Evolutionary conservation across 2,113 vertebrate genomes (phyloP), one percentile per base, ranked within the genome.

Genomic region (Hyperoodon ampullatus): DNA sequence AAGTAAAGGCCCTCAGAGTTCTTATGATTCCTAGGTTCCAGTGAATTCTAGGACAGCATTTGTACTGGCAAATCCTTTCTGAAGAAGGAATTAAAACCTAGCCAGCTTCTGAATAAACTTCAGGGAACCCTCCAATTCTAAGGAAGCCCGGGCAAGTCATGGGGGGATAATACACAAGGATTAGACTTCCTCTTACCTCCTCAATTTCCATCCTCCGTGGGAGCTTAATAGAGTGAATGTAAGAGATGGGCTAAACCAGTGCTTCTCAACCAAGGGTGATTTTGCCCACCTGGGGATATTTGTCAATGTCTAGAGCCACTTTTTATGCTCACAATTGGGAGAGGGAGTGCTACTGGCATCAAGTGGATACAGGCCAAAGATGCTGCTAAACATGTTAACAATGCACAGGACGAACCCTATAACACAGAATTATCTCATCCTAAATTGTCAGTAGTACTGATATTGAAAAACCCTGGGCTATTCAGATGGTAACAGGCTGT

Each of bases 291-390:
- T 39, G 9, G 21, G 24, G 33, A 18, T 42, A 60, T 35, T 26
- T 71, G 39, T 26, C 7, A 42, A 53, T 47, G 61, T 65, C 30
- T 82, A 61, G 21, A 88, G 71, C 35, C 2, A 80, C 26, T 77
- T 65, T 71, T 88, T 12, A 12, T 26, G 42, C 42, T 58, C 5
- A 13, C 1, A 28, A 6, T 1, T 66, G 18, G 23, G 15, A 26
- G 9, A 72, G 0, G 23, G 3, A 3, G 1, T 47, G 15, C 7
- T 21, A 11, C 0, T 55, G 3, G 19, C 4, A 50, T 70, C 11
- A 58, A 26, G 7, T 24, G 15, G 28, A 7, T 4, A 44, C 6
- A 65, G 61, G n/a, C n/a, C 35, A 47, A 35, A 0, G 35, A 61
- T 42, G 19, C 42, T 18, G 14, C 3, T 42, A 28, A 86, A 14